Evolutionary conservation across 1,140 invertebrate genomes (phyloP), one percentile per base, ranked within the genome.

Genomic region (Stenopsyche tienmushanensis): DNA sequence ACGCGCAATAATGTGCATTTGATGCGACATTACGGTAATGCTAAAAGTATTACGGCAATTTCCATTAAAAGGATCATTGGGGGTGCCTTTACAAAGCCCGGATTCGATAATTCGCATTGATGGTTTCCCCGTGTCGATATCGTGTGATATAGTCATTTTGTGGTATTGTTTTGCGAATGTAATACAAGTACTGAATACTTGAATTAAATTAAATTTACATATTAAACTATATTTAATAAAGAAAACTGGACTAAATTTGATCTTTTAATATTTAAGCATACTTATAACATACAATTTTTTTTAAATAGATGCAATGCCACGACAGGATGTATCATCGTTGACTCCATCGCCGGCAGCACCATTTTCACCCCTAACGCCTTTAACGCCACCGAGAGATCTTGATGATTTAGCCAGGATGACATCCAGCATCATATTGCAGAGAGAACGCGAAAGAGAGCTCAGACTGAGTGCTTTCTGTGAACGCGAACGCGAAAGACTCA

Each of bases 251-350:
- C n/a, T n/a, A n/a, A n/a, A n/a, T n/a, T n/a, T n/a, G n/a, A n/a
- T n/a, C n/a, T n/a, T n/a, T n/a, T n/a, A n/a, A n/a, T n/a, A n/a
- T n/a, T n/a, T n/a, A n/a, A n/a, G n/a, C n/a, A n/a, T n/a, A n/a
- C n/a, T n/a, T n/a, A n/a, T n/a, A n/a, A n/a, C n/a, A n/a, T n/a
- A n/a, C n/a, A n/a, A 57, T 72, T 55, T 24, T 49, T 67, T 64
- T 58, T 71, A 63, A 34, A 1, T 71, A 73, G 62, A 65, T 53
- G 13, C 65, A 76, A 78, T 78, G 77, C 77, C 76, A 15, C 72
- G 74, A 44, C 62, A 77, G 29, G 72, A 63, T 41, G 49, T 64
- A 20, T 44, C 67, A 17, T 57, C 64, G 24, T 17, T 60, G 44
- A 60, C 67, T 1, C 64, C 64, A 21, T 66, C 67, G 7, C 59